These are phyloP conservation scores for Babyrousa celebensis DNA, from an alignment of 2,797 vertebrate species.

Conservation along the genomic window DNA sequence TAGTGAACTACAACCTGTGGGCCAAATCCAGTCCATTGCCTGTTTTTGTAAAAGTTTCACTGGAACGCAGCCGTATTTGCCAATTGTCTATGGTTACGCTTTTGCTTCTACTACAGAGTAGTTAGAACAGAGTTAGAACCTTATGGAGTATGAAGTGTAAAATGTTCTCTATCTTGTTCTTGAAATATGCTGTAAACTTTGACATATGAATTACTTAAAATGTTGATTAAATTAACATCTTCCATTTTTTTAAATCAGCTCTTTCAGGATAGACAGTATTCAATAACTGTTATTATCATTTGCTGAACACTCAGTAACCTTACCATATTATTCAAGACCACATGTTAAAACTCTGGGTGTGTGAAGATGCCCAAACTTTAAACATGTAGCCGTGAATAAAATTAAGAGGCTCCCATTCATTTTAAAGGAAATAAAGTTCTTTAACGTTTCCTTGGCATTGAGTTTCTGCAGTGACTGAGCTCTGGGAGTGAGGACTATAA, in stretches of 20 bases:
- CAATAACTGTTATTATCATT: conserved; percentile 29
- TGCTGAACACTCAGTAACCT: neutral
- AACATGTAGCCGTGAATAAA: conserved; percentile 1
- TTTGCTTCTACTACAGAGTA: neutral
- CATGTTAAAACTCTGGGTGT: neutral
- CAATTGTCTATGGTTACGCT: neutral
- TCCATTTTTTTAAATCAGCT: neutral
- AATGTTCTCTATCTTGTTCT: neutral
- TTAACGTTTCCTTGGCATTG: neutral
- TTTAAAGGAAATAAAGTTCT: neutral
- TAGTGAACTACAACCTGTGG: neutral
- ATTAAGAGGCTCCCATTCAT: neutral
- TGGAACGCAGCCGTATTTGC: neutral
- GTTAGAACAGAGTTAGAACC: neutral
- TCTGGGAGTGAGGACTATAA: neutral
- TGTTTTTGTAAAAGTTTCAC: neutral
- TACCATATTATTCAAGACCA: neutral
- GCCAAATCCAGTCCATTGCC: neutral
- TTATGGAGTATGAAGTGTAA: neutral
- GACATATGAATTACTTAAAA: neutral
- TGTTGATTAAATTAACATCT: conserved; percentile 3
- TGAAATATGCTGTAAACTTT: neutral
- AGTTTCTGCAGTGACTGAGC: neutral
- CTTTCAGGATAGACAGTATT: neutral
- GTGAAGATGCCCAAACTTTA: neutral